Evolutionary conservation across 2,888 invertebrate genomes (phyloP), one percentile per base, ranked within the genome.

Genomic region (Leptopilina drosophilae): DNA sequence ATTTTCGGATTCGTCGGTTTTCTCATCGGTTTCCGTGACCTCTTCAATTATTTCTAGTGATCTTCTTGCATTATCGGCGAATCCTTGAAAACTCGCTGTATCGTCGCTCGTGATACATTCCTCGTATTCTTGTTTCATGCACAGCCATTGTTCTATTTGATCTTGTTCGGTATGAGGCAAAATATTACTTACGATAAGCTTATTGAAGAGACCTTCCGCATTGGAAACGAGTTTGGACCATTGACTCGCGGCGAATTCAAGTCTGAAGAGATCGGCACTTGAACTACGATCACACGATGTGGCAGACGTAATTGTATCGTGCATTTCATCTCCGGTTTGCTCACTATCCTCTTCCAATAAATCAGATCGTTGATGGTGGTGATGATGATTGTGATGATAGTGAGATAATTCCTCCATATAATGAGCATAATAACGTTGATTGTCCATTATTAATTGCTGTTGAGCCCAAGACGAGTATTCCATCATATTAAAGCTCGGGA

Each of bases 51-150:
- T 90, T 84, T 93, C 94, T 64, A 94, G 88, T 9, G 93, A 93
- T 82, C 93, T 90, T 77, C 93, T 92, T 0, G 92, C 92, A 85
- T 93, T 93, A n/a, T 93, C 93, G 12, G 91, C 91, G 33, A 84
- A 90, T 0, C 90, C 90, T 78, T 93, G 93, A 75, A 91, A 84
- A 79, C 90, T 90, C 9, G 88, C 87, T 0, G 87, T 88, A 64
- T 93, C 92, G 87, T 95, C 95, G 82, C 92, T 93, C 82, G 94
- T 94, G 69, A 96, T 93, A 89, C 97, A 97, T 88, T 97, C 97
- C 90, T 97, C 96, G 91, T 96, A 97, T 91, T 97, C 97, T 85
- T 97, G 96, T 88, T 97, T 97, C 82, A 97, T 92, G 87, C 96
- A 96, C 20, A 97, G 92, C 97, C 97, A 97, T 85, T 96, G 95